A percentile compares a stretch with the other conserved stretches of the same genome.
These are phyloP conservation scores for Idaea dimidiata DNA, from an alignment of 2,888 invertebrate genomes.

Conservation along the genomic window DNA sequence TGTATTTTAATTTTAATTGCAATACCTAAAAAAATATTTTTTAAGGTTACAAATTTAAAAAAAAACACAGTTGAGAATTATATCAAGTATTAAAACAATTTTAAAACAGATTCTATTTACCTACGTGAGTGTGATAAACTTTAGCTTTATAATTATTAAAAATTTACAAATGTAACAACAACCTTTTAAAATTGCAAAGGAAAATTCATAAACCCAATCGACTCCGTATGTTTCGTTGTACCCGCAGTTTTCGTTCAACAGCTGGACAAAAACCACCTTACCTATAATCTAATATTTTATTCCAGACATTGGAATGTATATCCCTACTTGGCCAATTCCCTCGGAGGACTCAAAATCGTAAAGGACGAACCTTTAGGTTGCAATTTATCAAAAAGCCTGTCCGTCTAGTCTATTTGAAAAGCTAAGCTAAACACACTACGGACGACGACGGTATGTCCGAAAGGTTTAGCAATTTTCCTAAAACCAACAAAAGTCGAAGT, in stretches of 20 bases:
- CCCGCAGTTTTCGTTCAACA: background rate
- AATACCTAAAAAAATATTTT: background rate
- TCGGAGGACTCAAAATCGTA: background rate
- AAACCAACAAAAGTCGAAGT: slow-evolving; percentile 16
- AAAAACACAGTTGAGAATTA: background rate
- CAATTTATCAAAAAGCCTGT: background rate
- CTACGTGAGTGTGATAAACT: no score
- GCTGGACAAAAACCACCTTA: background rate
- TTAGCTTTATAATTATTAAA: background rate
- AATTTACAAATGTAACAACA: background rate
- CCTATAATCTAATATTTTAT: background rate
- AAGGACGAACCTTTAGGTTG: background rate
- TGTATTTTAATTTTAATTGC: no score
- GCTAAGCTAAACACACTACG: background rate
- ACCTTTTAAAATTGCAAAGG: no score
- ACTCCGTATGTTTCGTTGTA: background rate
- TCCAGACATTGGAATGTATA: no score
- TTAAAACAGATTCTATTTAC: no score
- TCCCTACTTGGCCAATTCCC: background rate
- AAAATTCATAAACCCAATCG: no score
- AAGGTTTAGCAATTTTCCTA: slow-evolving; percentile 15
- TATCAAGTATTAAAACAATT: no score
- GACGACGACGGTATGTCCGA: background rate
- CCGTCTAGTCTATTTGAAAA: background rate
- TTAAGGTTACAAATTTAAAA: background rate